Base-by-base conservation (phyloP, 2,888 invertebrate species). In the Autographa pulchrina region DNA sequence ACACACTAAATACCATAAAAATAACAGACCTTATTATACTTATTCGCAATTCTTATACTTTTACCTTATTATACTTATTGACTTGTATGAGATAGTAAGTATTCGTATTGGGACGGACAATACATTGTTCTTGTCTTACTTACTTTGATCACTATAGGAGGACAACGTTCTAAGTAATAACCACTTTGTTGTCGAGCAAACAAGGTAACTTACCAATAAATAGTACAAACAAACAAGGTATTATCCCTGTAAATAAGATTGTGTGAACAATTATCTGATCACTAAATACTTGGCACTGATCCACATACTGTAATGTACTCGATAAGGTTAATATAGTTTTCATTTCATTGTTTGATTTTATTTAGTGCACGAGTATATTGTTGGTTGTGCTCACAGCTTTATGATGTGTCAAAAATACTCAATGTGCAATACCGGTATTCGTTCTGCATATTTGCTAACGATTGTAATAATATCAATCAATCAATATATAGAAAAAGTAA, bases 201-300 rank as follows among this genome's bases (percentile, higher is more conserved):
- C 54, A 20, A 56, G 54, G 18, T 54, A 54, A 43, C 16, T 14
- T 6, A 13, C 20, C 25, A 56, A 56, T 20, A 56, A 20, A 56
- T 56, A 56, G 25, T 25, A 20, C 20, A 56, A 56, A 56, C 54
- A 56, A 56, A 56, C 54, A 56, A 56, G 20, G 25, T 56, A 20
- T 20, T 20, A 56, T 56, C 54, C 54, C 20, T 54, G 54, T 56
- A 56, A 56, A 56, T 25, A 56, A 56, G 20, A 56, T 25, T 56
- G 54, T 56, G 54, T 56, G 20, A 56, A 56, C 54, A 56, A 56
- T 56, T 56, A 56, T 56, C 54, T 56, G 54, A 25, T 56, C 54
- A 56, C 54, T 25, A 25, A 56, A 56, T 25, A 56, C 54, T 56
- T 56, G 54, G 54, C 54, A 56, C 54, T 20, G 54, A 56, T 56